phyloP scores from a whole-genome alignment of 2,113 vertebrate species.

The Malurus alboscapulatus region DNA sequence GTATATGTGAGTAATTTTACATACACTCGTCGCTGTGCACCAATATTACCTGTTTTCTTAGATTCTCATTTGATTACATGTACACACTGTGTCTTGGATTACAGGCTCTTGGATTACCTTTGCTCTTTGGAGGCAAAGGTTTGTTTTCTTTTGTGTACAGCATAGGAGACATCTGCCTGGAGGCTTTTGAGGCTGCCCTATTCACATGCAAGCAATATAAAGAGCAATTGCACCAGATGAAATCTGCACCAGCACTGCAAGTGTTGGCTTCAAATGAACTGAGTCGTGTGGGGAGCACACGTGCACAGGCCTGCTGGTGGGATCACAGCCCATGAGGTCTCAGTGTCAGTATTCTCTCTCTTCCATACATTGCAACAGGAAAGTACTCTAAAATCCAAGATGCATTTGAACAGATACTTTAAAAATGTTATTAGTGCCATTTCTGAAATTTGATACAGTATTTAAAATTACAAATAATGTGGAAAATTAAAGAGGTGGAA shows the following conservation, averaged over 20 bases:
- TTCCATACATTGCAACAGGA: not conserved
- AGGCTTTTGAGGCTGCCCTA: not conserved
- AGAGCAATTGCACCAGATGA: not conserved
- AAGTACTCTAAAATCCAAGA: not conserved
- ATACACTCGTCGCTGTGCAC: not conserved
- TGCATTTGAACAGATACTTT: not conserved
- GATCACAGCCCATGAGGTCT: not conserved
- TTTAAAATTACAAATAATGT: not conserved
- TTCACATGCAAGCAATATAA: not conserved
- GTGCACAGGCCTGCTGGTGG: rapidly evolving
- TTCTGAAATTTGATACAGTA: not conserved
- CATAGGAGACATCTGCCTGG: not conserved
- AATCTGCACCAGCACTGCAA: not conserved
- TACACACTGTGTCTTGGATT: not conserved
- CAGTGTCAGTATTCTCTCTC: not conserved
- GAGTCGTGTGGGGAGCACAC: not conserved
- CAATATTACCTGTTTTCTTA: not conserved
- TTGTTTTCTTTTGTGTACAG: not conserved
- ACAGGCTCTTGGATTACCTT: not conserved
- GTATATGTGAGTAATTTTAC: not conserved
- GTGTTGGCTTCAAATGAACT: not conserved
- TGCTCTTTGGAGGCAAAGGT: not conserved
- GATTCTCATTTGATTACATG: not conserved
- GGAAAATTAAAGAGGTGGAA: not conserved
- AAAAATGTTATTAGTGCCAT: not conserved